A percentile compares a stretch with the other conserved stretches of the same genome.
Conservation (phyloP, 2,888 invertebrate species). For the Timema podura region DNA sequence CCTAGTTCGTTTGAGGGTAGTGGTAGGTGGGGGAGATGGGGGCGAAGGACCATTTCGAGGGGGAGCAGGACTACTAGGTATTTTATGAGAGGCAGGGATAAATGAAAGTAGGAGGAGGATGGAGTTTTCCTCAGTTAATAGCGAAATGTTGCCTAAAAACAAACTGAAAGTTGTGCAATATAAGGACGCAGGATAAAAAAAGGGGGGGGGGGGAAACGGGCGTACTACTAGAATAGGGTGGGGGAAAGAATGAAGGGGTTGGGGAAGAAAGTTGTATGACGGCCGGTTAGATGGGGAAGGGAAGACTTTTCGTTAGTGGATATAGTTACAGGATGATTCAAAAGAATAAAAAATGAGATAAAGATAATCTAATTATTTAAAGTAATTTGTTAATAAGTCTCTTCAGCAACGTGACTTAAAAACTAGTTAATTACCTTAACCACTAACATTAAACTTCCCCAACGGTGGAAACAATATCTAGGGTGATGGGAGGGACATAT, state of each 20-base stretch:
- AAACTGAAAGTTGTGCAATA: conserved; percentile 14
- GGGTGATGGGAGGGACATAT: too few relatives aligned
- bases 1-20: background rate
- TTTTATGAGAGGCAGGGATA: conserved; percentile 5
- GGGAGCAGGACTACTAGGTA: conserved; percentile 6
- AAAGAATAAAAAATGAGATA: too few relatives aligned
- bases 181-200: conserved; percentile 2
- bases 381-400: too few relatives aligned
- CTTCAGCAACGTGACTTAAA: too few relatives aligned
- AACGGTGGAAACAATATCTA: too few relatives aligned
- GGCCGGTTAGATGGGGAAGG: too few relatives aligned
- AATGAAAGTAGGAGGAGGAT: background rate
- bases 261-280: background rate
- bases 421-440: too few relatives aligned
- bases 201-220: background rate
- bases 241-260: background rate
- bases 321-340: too few relatives aligned
- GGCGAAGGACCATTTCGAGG: conserved; percentile 9
- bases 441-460: too few relatives aligned
- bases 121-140: conserved; percentile 6
- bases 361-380: too few relatives aligned
- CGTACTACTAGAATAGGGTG: background rate
- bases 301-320: too few relatives aligned
- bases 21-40: background rate
- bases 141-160: conserved; percentile 7